Conservation (phyloP, 2,113 vertebrate genomes). For the Rallus limicola region DNA sequence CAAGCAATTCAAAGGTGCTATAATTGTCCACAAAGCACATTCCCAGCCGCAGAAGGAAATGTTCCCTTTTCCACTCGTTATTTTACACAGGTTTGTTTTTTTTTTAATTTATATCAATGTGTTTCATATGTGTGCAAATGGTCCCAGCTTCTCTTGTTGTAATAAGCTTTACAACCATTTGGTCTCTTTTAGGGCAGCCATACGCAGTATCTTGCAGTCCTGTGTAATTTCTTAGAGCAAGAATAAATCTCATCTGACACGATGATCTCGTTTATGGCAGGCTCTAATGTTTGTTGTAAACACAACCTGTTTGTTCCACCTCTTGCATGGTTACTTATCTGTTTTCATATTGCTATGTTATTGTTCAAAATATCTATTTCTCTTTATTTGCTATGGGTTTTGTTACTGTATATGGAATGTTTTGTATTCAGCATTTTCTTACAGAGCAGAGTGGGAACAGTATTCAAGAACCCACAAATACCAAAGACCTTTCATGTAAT, state of each 20-base stretch:
- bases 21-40: slow-evolving; percentile 8
- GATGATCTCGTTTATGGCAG: slow-evolving; percentile 30
- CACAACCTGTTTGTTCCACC: slow-evolving; percentile 27
- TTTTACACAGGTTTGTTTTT: slow-evolving; percentile 13
- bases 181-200: neutral
- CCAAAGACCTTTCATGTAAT: slow-evolving; percentile 77
- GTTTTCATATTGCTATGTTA: slow-evolving; percentile 66
- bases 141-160: neutral
- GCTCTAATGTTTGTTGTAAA: slow-evolving; percentile 22
- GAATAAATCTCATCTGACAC: neutral
- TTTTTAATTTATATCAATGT: slow-evolving; percentile 66
- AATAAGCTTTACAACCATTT: neutral
- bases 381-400: slow-evolving; percentile 69
- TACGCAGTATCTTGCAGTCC: neutral
- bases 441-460: slow-evolving; percentile 66
- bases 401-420: slow-evolving; percentile 73
- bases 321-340: slow-evolving; percentile 66
- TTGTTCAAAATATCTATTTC: slow-evolving; percentile 62
- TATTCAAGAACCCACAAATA: slow-evolving; percentile 72
- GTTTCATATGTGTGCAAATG: slow-evolving; percentile 17
- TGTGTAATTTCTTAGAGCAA: neutral
- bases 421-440: slow-evolving; percentile 71
- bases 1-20: slow-evolving; percentile 50
- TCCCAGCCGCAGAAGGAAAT: neutral
- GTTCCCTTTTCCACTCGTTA: slow-evolving; percentile 18